Evolutionary conservation across 2,888 invertebrate species (phyloP).

Genomic region (Pseudoips prasinana): DNA sequence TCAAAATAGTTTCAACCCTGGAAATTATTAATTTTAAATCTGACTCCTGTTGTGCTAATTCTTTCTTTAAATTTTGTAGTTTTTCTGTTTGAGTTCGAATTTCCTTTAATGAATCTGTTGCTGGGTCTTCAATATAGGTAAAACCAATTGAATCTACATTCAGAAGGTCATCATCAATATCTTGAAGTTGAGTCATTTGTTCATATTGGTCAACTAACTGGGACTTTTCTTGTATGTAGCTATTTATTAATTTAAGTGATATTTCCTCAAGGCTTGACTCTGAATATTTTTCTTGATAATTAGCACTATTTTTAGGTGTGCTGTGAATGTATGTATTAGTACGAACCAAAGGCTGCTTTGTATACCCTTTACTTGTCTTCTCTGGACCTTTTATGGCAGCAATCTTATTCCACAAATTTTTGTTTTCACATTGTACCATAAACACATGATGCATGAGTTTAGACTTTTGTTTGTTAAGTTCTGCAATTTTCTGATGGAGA

Average conservation of each 20-base stretch:
- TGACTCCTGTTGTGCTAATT: conserved; percentile 83
- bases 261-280: conserved; percentile 89
- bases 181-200: conserved; percentile 85
- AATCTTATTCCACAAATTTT: conserved; percentile 89
- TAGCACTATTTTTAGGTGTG: conserved; percentile 82
- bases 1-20: conserved; percentile 57
- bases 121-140: conserved; percentile 82
- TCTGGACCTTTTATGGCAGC: conserved; percentile 72
- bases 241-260: conserved; percentile 86
- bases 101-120: conserved; percentile 84
- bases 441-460: conserved; percentile 89
- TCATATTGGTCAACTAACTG: conserved; percentile 86
- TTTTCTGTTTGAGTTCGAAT: conserved; percentile 85
- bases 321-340: conserved; percentile 86
- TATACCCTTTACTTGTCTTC: conserved; percentile 46
- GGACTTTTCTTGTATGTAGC: conserved; percentile 85
- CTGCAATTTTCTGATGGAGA: conserved; percentile 84
- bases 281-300: conserved; percentile 77
- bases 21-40: conserved; percentile 78
- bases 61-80: conserved; percentile 83
- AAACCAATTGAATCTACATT: conserved; percentile 85
- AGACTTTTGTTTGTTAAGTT: conserved; percentile 87
- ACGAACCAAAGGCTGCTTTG: conserved; percentile 59
- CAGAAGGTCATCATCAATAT: conserved; percentile 70
- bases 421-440: conserved; percentile 92